These are phyloP conservation scores for Tichodroma muraria DNA, from an alignment of 2,113 vertebrate species.

Conservation along the genomic window DNA sequence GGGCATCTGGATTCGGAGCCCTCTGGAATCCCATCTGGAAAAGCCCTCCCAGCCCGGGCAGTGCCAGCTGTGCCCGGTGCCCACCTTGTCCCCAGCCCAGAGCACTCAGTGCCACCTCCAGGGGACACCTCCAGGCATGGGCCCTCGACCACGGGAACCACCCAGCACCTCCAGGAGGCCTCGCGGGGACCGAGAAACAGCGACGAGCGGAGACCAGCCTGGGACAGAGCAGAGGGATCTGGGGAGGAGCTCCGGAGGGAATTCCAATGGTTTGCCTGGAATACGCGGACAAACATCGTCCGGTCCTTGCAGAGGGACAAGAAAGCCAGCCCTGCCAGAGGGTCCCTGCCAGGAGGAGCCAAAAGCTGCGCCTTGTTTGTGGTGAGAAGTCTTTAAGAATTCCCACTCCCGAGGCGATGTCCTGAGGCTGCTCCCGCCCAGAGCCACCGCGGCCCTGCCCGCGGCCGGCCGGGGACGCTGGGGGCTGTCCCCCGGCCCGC, in stretches of 20 bases:
- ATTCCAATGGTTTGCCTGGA: background rate
- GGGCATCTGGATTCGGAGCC: too few species aligned
- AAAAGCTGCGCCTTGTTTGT: rapidly evolving
- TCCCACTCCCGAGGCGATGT: background rate
- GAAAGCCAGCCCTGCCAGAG: background rate
- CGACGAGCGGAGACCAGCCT: too few species aligned
- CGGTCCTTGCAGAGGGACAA: background rate
- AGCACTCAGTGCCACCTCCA: too few species aligned
- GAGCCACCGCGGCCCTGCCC: background rate
- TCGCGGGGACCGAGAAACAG: too few species aligned
- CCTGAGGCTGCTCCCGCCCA: background rate
- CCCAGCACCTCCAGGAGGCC: too few species aligned
- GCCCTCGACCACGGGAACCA: too few species aligned
- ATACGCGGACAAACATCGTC: background rate
- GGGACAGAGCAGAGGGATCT: background rate
- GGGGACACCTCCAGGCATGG: too few species aligned
- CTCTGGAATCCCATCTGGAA: too few species aligned
- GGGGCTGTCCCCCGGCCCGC: background rate
- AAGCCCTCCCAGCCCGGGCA: too few species aligned
- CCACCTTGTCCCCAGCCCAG: too few species aligned
- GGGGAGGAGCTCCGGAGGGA: background rate
- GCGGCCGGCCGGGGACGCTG: background rate
- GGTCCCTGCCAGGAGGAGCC: background rate
- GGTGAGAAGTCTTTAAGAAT: background rate
- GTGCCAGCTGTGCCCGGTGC: too few species aligned